Base-by-base conservation (phyloP, 2,113 vertebrate genomes). In the Ranitomeya imitator region DNA sequence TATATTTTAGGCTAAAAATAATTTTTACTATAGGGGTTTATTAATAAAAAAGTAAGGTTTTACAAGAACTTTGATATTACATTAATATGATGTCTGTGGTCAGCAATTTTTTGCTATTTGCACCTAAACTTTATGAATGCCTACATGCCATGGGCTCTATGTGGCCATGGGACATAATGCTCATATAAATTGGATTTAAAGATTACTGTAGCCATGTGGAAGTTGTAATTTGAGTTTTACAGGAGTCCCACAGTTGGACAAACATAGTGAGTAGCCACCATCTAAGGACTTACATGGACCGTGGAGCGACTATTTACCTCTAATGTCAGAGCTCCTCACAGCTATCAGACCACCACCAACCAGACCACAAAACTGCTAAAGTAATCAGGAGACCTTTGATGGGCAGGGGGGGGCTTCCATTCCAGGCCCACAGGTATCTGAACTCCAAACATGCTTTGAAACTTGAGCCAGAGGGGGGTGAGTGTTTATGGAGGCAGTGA, bases 361-460 rank as follows among this genome's bases (percentile, higher is more conserved):
- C 86, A 82, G 67, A 88, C 79, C 55, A 59, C 63, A 82, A 13
- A 57, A 31, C 87, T 88, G 87, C 74, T 88, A 88, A 88, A 84
- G 87, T 78, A 77, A 84, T 88, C 87, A 88, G 59, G 55, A 45
- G n/a, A 71, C 80, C 80, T 88, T 88, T 88, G 87, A 88, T 88
- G 87, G 81, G 73, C 23, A 63, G 86, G 54, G 55, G 54, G 55
- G 31, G 16, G 26, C 31, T 7, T 52, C 14, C 12, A 84, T 18
- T 84, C 81, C 61, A 51, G 45, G 84, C 80, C 80, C 23, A 84
- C 23, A 88, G 80, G 81, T 88, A 84, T 88, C 87, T 52, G 45
- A 67, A 84, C 81, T 88, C 71, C 59, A 88, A 84, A 88, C 87
- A 88, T 60, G 45, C 87, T 88, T 88, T 88, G 87, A 88, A 88